Conservation (phyloP, 1,140 invertebrate species). For the Lycorma delicatula region DNA sequence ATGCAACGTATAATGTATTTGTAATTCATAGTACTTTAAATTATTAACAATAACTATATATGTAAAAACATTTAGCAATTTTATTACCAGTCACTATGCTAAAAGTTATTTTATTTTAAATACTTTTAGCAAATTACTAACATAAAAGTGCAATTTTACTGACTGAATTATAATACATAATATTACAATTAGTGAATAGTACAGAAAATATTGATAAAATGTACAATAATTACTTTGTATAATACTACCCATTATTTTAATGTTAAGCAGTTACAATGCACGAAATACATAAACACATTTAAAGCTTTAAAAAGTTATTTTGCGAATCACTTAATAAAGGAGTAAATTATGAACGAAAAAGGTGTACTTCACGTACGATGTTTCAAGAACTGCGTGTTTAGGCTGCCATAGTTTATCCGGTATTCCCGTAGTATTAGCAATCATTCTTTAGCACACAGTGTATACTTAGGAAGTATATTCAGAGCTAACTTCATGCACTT, state of each 20-base stretch:
- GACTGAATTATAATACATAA: too few species aligned
- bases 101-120: too few species aligned
- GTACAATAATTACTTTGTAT: not conserved
- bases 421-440: constrained; percentile 47
- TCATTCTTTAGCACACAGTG: too few species aligned
- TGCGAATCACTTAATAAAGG: constrained; percentile 14
- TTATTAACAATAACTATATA: too few species aligned
- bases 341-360: constrained; percentile 1
- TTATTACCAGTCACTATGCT: too few species aligned
- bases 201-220: constrained; percentile 3
- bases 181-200: not conserved
- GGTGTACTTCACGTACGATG: constrained; percentile 51
- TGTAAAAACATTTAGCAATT: too few species aligned
- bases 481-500: too few species aligned
- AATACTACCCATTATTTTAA: not conserved
- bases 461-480: too few species aligned
- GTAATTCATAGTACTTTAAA: too few species aligned
- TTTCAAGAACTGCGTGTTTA: constrained; percentile 68
- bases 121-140: too few species aligned
- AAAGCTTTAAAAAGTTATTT: constrained; percentile 1
- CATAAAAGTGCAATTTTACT: too few species aligned
- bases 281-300: constrained; percentile 12
- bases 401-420: constrained; percentile 82
- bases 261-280: constrained; percentile 11
- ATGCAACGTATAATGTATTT: too few species aligned